Evolutionary conservation across 1,140 invertebrate genomes (phyloP), one percentile per base, ranked within the genome.

Genomic region (Drosophila triauraria): DNA sequence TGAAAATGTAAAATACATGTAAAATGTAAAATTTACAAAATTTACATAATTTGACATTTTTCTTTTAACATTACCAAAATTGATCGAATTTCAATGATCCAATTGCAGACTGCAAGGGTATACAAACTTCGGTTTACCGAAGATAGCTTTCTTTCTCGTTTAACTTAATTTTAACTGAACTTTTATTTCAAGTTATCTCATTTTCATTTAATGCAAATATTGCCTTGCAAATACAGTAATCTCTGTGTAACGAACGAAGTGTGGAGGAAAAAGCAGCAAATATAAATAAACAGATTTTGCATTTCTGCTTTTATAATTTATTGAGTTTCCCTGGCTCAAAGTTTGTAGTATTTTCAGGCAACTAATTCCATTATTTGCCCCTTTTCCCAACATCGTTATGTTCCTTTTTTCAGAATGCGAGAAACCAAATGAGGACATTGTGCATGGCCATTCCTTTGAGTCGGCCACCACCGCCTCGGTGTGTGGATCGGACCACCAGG

Each of bases 401-500:
- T 32, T 15, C 10, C 32, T 15, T 35, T 42, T 25, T 60, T 27
- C n/a, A 93, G 92, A 93, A 86, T 93, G 92, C 75, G 92, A 93
- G 56, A 92, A 93, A 65, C 94, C 95, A 44, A 93, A 95, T 91
- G 95, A 96, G 91, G 96, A 96, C 85, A 94, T 95, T 88, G 82
- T 91, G 46, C 85, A 83, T 42, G 93, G 94, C 58, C 95, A 94
- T 92, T 94, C 96, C 82, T 97, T 96, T 94, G 96, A 97, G 82
- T 95, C 95, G 70, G 95, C 82, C 30, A 90, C 75, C 54, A 88
- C 79, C 27, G 77, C 75, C 58, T 92, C 91, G 71, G 76, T 96
- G 80, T 97, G 96, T 92, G 96, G 97, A 82, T 96, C 96, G 71
- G 96, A 97, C 92, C 91, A 92, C 67, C 91, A 92, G 86, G 94